A percentile compares a stretch with the other conserved stretches of the same genome.
Evolutionary conservation across 2,888 invertebrate genomes (phyloP).

Genomic region (Germaria angustata): DNA sequence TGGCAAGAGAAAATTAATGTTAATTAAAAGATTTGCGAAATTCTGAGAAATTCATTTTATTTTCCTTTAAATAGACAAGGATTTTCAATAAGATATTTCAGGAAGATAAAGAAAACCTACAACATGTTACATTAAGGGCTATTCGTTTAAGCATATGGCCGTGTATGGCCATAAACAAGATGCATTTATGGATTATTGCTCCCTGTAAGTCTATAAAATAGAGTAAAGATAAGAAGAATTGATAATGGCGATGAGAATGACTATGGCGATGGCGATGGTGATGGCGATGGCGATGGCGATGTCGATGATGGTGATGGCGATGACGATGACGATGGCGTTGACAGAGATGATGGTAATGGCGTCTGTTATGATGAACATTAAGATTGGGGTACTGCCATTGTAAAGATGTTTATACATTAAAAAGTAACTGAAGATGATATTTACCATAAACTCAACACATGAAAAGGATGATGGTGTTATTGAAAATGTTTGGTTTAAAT

Average conservation of each 20-base stretch:
- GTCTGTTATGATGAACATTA: constrained; percentile 40
- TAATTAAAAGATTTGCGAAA: constrained; percentile 4
- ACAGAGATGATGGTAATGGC: constrained; percentile 48
- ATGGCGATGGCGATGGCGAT: background rate
- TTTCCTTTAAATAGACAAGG: constrained; percentile 7
- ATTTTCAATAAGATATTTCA: constrained; percentile 9
- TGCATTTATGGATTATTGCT: constrained; percentile 50
- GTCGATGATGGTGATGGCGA: background rate
- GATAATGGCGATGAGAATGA: constrained; percentile 22
- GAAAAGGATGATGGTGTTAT: background rate
- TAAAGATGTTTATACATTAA: constrained; percentile 28
- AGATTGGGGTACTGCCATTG: constrained; percentile 29
- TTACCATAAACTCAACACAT: constrained; percentile 35
- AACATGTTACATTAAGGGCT: background rate
- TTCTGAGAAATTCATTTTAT: constrained; percentile 13
- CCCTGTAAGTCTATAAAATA: constrained; percentile 56
- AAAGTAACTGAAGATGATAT: constrained; percentile 33
- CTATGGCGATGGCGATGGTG: background rate
- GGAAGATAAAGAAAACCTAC: constrained; percentile 6
- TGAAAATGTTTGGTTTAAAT: constrained; percentile 13
- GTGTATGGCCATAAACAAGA: constrained; percentile 37
- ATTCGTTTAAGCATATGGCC: background rate
- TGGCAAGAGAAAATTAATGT: constrained; percentile 11
- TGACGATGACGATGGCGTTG: constrained; percentile 24
- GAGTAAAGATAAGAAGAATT: constrained; percentile 40